Evolutionary conservation across 2,113 vertebrate genomes (phyloP).

Genomic region (Aegithalos caudatus): DNA sequence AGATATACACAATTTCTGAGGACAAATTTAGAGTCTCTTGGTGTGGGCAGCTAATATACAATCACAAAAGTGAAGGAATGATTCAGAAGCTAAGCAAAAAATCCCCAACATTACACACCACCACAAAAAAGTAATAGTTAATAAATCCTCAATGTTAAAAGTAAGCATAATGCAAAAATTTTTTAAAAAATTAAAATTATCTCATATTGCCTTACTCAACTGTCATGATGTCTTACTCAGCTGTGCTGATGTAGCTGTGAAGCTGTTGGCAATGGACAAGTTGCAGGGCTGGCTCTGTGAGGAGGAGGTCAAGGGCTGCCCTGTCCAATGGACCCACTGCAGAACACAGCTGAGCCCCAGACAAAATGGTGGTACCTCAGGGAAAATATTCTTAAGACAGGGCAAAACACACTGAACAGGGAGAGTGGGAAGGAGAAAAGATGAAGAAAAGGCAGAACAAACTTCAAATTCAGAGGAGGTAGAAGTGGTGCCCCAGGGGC

Average conservation of each 20-base stretch:
- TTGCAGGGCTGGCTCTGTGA: not conserved
- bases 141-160: not conserved
- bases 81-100: not conserved
- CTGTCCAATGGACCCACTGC: rapidly evolving
- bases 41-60: not conserved
- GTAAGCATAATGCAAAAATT: not conserved
- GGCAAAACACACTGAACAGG: not conserved
- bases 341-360: not conserved
- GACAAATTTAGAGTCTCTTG: not conserved
- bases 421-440: not conserved
- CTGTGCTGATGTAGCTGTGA: not conserved
- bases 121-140: not conserved
- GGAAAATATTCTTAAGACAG: not conserved
- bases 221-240: not conserved
- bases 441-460: not conserved
- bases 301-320: not conserved
- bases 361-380: not conserved
- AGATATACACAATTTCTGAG: not conserved
- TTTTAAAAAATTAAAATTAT: not conserved
- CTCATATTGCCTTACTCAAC: not conserved
- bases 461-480: not conserved
- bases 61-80: not conserved
- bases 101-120: not conserved
- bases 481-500: not conserved
- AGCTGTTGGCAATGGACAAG: not conserved